phyloP scores from a whole-genome alignment of 2,113 vertebrate genomes.

The Baryphthengus martii region DNA sequence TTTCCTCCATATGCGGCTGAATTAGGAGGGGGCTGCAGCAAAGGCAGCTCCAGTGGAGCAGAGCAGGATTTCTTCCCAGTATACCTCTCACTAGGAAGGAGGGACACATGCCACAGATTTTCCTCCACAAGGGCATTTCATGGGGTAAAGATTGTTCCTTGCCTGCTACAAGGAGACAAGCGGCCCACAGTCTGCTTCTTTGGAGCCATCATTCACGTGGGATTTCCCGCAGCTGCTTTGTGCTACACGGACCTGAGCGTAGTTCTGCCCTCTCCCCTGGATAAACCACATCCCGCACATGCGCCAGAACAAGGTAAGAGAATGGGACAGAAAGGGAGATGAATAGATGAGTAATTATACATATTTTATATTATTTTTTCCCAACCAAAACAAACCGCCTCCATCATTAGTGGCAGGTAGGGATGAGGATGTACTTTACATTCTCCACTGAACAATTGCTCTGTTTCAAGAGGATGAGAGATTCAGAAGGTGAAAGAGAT shows the following conservation, averaged over 20 bases:
- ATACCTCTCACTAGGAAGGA: background rate
- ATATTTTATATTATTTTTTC: background rate
- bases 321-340: background rate
- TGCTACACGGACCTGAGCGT: background rate
- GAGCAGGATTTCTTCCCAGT: background rate
- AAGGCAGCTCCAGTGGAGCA: background rate
- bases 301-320: background rate
- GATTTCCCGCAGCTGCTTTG: background rate
- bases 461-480: conserved; percentile 3
- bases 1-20: background rate
- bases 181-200: background rate
- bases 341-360: background rate
- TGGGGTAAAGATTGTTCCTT: background rate
- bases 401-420: background rate
- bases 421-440: background rate
- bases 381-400: background rate
- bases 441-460: background rate
- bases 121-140: background rate
- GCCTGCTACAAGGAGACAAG: background rate
- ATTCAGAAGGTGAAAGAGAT: conserved; percentile 10
- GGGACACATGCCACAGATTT: background rate
- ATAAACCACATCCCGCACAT: fast-evolving
- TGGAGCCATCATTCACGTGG: background rate
- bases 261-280: background rate
- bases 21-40: background rate